phyloP scores from a whole-genome alignment of 2,888 invertebrate species.

The Latheticus oryzae region DNA sequence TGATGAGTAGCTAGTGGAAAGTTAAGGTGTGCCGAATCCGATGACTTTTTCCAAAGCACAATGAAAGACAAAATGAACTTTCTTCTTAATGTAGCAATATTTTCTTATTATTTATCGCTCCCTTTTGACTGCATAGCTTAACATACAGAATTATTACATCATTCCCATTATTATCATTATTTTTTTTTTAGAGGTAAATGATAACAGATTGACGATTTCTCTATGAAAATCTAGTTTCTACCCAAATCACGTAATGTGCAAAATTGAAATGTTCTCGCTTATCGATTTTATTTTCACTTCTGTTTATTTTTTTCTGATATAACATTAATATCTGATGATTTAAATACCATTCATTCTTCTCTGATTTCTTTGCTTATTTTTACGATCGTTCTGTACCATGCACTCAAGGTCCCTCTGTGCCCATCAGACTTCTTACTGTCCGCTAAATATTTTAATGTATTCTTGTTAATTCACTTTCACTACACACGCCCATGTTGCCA shows the following conservation, averaged over 20 bases:
- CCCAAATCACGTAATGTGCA: conserved; percentile 12
- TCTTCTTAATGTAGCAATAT: conserved; percentile 13
- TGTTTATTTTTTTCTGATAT: no score
- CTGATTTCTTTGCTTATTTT: no score
- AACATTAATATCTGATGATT: no score
- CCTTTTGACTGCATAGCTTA: no score
- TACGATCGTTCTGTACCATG: conserved; percentile 29
- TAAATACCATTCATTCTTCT: no score
- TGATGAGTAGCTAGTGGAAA: conserved; percentile 8
- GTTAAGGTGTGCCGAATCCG: conserved; percentile 6
- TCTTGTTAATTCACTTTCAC: conserved; percentile 60
- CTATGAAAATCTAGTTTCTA: conserved; percentile 10
- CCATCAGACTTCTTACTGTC: conserved; percentile 39
- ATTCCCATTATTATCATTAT: background rate
- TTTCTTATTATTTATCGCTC: no score
- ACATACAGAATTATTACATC: background rate
- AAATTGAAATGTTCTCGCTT: conserved; percentile 27
- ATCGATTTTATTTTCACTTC: conserved; percentile 12
- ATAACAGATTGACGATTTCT: conserved; percentile 15
- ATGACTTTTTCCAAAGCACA: conserved; percentile 1
- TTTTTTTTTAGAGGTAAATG: background rate
- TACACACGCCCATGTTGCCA: conserved; percentile 49
- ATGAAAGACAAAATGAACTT: conserved; percentile 10
- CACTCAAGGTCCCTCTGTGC: conserved; percentile 38
- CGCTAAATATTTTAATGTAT: conserved; percentile 54